Base-by-base conservation (phyloP, 1,140 invertebrate genomes). In the Lepidurus couesii region DNA sequence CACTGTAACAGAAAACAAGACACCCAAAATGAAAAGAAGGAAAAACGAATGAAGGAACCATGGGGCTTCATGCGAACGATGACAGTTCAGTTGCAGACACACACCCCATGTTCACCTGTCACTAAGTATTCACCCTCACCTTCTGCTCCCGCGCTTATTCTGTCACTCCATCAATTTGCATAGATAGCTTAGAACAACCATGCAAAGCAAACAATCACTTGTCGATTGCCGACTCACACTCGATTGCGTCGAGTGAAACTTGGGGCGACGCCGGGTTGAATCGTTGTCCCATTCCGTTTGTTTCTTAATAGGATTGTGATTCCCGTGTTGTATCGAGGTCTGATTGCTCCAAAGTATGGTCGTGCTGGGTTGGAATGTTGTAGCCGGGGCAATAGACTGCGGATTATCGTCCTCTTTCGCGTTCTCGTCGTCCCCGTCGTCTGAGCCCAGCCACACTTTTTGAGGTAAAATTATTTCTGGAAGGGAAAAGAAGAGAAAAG, bases 81-180 rank as follows among this genome's bases (percentile, higher is more conserved):
- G 34, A 0, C 34, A 65, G 47, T 45, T 53, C 11, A 53, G 9
- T 65, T 16, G 53, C 16, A 21, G 53, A 65, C 34, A 65, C 53
- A 21, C 53, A 65, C 16, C 53, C 16, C 53, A 7, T 65, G 53
- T 65, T 65, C 53, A 65, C 53, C 53, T 65, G 53, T 65, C 53
- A 65, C 53, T 65, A 65, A 65, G 13, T 65, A 65, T 65, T 10
- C n/a, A 65, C 53, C 53, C 53, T 65, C 53, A 65, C 53, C 53
- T 65, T 65, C 34, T 65, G 53, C 53, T 13, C 21, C 21, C 21
- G 21, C 53, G 16, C 53, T 9, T n/a, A n/a, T n/a, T 65, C 53
- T 65, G 1, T 65, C 21, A 65, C 53, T n/a, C 16, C 16, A 65
- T n/a, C 53, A 65, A 65, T 65, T 65, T 65, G 53, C 53, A 65